Conservation (phyloP, 2,888 invertebrate species). For the Clistopyga incitator region DNA sequence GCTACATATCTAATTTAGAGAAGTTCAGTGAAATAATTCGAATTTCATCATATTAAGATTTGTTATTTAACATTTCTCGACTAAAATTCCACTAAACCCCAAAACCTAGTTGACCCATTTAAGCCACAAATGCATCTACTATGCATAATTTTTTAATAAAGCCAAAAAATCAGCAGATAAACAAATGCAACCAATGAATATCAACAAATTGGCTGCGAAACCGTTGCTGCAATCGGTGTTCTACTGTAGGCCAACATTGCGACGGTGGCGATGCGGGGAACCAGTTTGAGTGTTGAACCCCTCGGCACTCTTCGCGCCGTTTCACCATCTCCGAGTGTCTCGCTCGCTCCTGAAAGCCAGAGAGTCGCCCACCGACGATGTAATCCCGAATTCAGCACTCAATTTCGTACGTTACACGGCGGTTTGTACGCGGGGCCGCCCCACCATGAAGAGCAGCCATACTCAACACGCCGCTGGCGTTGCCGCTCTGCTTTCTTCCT, state of each 20-base stretch:
- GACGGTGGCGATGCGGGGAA: constrained; percentile 27
- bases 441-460: constrained; percentile 13
- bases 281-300: constrained; percentile 42
- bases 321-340: constrained; percentile 50
- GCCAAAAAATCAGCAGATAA: too few species aligned
- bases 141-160: too few species aligned
- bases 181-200: too few species aligned
- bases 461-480: constrained; percentile 38
- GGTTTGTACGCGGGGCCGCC: constrained; percentile 75
- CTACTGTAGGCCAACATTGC: background rate
- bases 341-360: constrained; percentile 45
- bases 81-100: too few species aligned
- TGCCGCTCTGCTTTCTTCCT: constrained; percentile 49
- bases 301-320: constrained; percentile 47
- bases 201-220: too few species aligned
- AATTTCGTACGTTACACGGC: constrained; percentile 83
- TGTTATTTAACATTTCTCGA: too few species aligned
- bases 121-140: too few species aligned
- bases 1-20: too few species aligned
- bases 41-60: too few species aligned
- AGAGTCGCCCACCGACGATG: constrained; percentile 73
- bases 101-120: too few species aligned
- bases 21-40: too few species aligned
- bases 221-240: background rate
- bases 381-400: constrained; percentile 84